phyloP scores from a whole-genome alignment of 2,888 invertebrate genomes.

The Drosophila diplacantha region DNA sequence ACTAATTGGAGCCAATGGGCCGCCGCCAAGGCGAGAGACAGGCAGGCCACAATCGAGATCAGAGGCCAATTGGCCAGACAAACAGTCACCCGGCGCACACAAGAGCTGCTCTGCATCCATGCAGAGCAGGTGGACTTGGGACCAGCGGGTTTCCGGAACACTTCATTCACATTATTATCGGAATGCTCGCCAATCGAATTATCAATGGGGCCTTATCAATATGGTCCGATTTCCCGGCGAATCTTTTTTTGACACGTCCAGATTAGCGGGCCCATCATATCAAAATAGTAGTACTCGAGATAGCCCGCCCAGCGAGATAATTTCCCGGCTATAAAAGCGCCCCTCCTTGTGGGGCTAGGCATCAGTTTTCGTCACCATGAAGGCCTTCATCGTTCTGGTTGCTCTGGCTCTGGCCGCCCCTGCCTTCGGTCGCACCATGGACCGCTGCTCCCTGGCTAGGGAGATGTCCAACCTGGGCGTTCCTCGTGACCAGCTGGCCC shows the following conservation, averaged over 20 bases:
- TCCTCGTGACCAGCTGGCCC: slow-evolving; percentile 53
- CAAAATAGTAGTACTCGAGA: slow-evolving; percentile 23
- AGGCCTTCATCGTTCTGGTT: slow-evolving; percentile 48
- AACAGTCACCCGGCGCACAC: slow-evolving; percentile 19
- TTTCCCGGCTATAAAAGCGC: slow-evolving; percentile 32
- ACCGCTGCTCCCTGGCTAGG: slow-evolving; percentile 64
- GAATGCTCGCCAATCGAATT: slow-evolving; percentile 21
- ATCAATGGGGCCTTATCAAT: slow-evolving; percentile 26
- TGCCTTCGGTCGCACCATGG: slow-evolving; percentile 51
- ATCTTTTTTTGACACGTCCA: slow-evolving; percentile 4
- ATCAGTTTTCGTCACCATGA: slow-evolving; percentile 37
- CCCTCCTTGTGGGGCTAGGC: neutral
- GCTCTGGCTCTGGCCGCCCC: slow-evolving; percentile 56
- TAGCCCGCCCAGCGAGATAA: slow-evolving; percentile 17
- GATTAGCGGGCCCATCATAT: slow-evolving; percentile 17
- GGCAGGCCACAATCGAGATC: slow-evolving; percentile 42
- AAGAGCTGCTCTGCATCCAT: slow-evolving; percentile 36
- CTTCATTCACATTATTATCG: slow-evolving; percentile 31
- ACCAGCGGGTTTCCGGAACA: slow-evolving; percentile 14
- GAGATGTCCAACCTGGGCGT: slow-evolving; percentile 67
- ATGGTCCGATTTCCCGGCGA: slow-evolving; percentile 30
- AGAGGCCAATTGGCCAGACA: slow-evolving; percentile 53
- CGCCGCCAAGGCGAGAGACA: slow-evolving; percentile 24
- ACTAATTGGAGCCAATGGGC: slow-evolving; percentile 57
- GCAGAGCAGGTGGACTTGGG: slow-evolving; percentile 24